Base-by-base conservation (phyloP, 2,888 invertebrate genomes). In the Euproctis similis region DNA sequence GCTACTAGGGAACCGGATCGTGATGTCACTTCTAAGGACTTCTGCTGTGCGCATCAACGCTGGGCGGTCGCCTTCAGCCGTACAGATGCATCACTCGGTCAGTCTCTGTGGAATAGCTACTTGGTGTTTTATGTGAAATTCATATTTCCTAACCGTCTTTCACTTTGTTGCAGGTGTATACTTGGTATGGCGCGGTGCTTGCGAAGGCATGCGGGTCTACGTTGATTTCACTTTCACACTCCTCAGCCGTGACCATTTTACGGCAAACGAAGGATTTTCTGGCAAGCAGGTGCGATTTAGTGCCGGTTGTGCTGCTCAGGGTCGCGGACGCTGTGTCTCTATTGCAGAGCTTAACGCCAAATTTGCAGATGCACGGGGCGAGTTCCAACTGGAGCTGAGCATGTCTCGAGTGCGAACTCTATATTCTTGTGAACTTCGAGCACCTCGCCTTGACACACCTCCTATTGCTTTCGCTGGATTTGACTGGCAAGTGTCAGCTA, bases 31-130 rank as follows among this genome's bases (percentile, higher is more conserved):
- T 91, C 92, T 48, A 92, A 92, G 71, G 93, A 93, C 69, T 91
- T 94, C 72, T 88, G 89, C 42, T 93, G 92, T 70, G 92, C 92
- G 28, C 91, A 92, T 64, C 93, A 93, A 64, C 87, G 89, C 67
- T 94, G 93, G 93, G 91, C 92, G 12, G 90, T 93, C 46, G 91
- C 91, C 20, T 92, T 94, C 73, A 89, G 90, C 8, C 87, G 92
- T 27, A 89, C 89, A 23, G 93, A 93, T 61, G 90, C 92, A 59
- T 90, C 92, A 41, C 71, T 87, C 30, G 85, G 85, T 81, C 8
- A 26, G 24, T n/a, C n/a, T n/a, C n/a, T n/a, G n/a, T n/a, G n/a
- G n/a, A n/a, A n/a, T n/a, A n/a, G n/a, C n/a, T n/a, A n/a, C n/a
- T n/a, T n/a, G n/a, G n/a, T n/a, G n/a, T n/a, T n/a, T n/a, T n/a